Conservation (phyloP, 2,113 vertebrate genomes). For the Taxidea taxus region DNA sequence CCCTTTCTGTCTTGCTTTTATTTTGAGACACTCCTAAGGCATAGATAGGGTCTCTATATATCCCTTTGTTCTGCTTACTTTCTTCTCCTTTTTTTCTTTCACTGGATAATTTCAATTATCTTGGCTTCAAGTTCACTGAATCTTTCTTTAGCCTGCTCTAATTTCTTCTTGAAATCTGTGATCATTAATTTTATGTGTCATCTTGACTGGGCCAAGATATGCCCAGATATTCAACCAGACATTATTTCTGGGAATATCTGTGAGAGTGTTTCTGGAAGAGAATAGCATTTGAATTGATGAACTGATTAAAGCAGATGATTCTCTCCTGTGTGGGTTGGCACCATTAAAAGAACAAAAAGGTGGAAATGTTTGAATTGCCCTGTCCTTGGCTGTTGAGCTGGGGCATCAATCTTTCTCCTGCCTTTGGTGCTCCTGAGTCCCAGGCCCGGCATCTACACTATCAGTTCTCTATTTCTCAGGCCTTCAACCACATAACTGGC, state of each 20-base stretch:
- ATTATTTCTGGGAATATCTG: neutral
- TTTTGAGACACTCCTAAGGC: neutral
- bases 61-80: neutral
- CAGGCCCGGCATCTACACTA: neutral
- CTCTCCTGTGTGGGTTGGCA: neutral
- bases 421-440: neutral
- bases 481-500: neutral
- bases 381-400: neutral
- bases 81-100: neutral
- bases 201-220: neutral
- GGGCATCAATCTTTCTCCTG: neutral
- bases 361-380: neutral
- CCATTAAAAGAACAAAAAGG: neutral
- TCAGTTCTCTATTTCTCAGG: neutral
- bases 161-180: neutral
- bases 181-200: neutral
- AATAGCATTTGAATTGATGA: neutral
- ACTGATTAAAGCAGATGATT: neutral
- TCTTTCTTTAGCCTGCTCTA: neutral
- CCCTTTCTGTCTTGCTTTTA: neutral
- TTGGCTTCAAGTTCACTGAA: neutral
- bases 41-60: neutral
- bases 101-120: neutral
- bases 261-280: neutral
- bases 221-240: neutral